phyloP scores from a whole-genome alignment of 2,113 vertebrate species.

The Indicator indicator region DNA sequence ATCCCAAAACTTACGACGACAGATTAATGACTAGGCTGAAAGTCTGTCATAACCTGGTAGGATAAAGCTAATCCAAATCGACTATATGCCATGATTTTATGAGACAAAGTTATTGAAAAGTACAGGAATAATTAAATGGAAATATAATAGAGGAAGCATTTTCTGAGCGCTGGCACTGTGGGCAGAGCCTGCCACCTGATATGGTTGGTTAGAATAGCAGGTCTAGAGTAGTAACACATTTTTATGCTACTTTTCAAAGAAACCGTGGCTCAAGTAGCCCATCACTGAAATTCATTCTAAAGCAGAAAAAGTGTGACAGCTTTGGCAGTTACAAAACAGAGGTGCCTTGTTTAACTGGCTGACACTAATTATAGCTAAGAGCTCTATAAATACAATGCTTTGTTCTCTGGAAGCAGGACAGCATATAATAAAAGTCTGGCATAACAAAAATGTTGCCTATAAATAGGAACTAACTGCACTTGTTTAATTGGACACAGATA shows the following conservation, averaged over 20 bases:
- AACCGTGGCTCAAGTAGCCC: conserved; percentile 46
- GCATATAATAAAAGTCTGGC: conserved; percentile 26
- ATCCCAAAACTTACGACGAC: conserved; percentile 34
- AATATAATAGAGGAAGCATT: conserved; percentile 67
- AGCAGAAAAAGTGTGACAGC: conserved; percentile 64
- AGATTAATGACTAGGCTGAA: conserved; percentile 69
- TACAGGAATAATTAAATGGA: conserved; percentile 70
- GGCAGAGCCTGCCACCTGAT: conserved; percentile 57
- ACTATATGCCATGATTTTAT: conserved; percentile 72
- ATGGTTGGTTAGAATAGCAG: conserved; percentile 39
- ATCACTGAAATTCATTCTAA: conserved; percentile 52
- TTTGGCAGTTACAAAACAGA: conserved; percentile 70
- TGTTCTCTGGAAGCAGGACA: conserved; percentile 58
- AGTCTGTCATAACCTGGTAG: conserved; percentile 71
- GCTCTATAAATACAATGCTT: conserved; percentile 71
- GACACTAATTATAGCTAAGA: conserved; percentile 76
- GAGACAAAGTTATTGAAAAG: conserved; percentile 74
- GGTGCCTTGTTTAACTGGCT: conserved; percentile 71
- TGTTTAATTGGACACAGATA: conserved; percentile 69
- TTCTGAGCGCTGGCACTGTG: conserved; percentile 29
- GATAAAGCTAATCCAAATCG: conserved; percentile 74
- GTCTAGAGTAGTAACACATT: conserved; percentile 52
- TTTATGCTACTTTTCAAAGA: conserved; percentile 52
- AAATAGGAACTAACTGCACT: conserved; percentile 68
- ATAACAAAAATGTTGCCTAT: conserved; percentile 57